Conservation (phyloP, 2,888 invertebrate species). For the Isoperla grammatica region DNA sequence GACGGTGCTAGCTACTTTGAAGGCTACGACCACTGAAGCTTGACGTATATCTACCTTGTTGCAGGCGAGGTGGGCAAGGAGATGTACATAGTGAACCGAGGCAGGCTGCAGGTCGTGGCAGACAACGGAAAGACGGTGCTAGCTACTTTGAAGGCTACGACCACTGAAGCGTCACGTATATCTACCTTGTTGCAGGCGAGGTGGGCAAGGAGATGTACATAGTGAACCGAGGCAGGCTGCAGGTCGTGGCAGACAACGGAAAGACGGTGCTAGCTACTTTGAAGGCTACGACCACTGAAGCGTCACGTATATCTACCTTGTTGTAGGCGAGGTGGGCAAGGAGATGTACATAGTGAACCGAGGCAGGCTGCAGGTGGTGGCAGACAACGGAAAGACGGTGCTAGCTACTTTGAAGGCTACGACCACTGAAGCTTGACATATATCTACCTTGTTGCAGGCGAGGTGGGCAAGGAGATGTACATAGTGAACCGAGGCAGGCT, state of each 20-base stretch:
- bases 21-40: too few relatives aligned
- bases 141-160: constrained; percentile 96
- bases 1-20: constrained; percentile 93
- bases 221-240: constrained; percentile 92
- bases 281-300: too few relatives aligned
- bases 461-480: constrained; percentile 99
- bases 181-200: constrained; percentile 76
- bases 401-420: constrained; percentile 96
- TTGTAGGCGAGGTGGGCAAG: constrained; percentile 94
- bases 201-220: constrained; percentile 99
- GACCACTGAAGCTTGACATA: too few relatives aligned
- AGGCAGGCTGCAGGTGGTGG: constrained; percentile 91
- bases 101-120: constrained; percentile 89
- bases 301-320: too few relatives aligned
- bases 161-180: too few relatives aligned
- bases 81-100: constrained; percentile 99
- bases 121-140: constrained; percentile 94
- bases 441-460: constrained; percentile 72
- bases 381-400: constrained; percentile 91
- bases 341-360: constrained; percentile 99
- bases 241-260: constrained; percentile 92
- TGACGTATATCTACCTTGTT: too few relatives aligned
- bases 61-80: constrained; percentile 98
- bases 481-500: constrained; percentile 95
- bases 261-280: constrained; percentile 94